phyloP scores from a whole-genome alignment of 2,888 invertebrate species.

The Stenichneumon culpator region DNA sequence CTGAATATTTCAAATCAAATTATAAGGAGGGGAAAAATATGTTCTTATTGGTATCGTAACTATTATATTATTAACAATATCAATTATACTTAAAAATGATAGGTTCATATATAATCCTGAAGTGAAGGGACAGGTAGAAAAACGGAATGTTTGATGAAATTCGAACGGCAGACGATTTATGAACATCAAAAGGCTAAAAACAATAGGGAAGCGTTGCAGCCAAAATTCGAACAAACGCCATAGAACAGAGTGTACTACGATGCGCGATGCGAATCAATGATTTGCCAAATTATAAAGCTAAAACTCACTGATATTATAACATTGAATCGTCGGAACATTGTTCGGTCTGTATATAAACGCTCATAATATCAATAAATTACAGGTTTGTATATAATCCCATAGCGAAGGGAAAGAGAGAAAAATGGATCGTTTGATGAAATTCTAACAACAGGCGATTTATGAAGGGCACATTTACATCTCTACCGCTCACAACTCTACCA shows the following conservation, averaged over 20 bases:
- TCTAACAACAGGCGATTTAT: neutral
- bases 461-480: no score
- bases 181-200: neutral
- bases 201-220: neutral
- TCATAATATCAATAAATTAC: no score
- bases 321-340: slow-evolving; percentile 2
- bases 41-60: neutral
- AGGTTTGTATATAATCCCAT: neutral
- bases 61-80: neutral
- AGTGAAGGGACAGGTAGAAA: neutral
- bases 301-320: slow-evolving; percentile 5
- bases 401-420: neutral
- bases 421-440: neutral
- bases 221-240: neutral
- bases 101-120: no score
- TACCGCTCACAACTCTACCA: no score
- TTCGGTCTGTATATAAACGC: neutral
- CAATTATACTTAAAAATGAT: neutral
- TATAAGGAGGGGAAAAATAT: neutral
- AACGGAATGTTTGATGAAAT: neutral
- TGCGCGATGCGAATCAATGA: neutral
- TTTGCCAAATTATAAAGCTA: neutral
- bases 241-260: neutral
- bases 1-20: neutral
- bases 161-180: neutral